Evolutionary conservation across 2,888 invertebrate genomes (phyloP), one percentile per base, ranked within the genome.

Genomic region (Clunio marinus): DNA sequence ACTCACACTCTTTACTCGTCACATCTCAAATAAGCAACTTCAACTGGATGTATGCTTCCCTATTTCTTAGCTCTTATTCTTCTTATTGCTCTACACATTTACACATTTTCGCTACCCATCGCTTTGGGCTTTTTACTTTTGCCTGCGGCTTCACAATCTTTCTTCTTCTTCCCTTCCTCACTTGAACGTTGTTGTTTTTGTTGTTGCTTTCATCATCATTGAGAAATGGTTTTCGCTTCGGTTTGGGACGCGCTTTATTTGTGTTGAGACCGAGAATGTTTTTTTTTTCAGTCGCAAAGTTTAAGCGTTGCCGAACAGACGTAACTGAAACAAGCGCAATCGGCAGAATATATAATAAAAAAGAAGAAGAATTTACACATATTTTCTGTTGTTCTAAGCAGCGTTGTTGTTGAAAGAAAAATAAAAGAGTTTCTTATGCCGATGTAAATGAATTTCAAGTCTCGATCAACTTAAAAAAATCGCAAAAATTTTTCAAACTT

Each of bases 111-210:
- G 51, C 51, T 51, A 51, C 51, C 51, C 51, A 51, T 51, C 51
- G 66, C 66, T 66, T 35, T 66, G 46, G 66, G 66, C 66, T 46
- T 63, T 41, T 65, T 45, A 45, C 32, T 51, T 32, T n/a, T 41
- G 62, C 41, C 62, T 51, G 51, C 66, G 51, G 66, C 66, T 66
- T 66, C 55, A 46, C 24, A 45, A 51, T 51, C 46, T 66, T 66
- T 32, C 62, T 62, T 66, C 55, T 66, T 55, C 51, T 66, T 66
- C 65, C 66, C 20, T 62, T 62, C 35, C 7, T 32, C 35, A 13
- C 5, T 13, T 32, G 7, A n/a, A n/a, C n/a, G n/a, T 8, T 51
- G 51, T n/a, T 51, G 51, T 51, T 51, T 37, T 60, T 62, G 41
- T 65, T 45, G 63, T 65, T 45, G 41, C 22, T 32, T 20, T 51